Base-by-base conservation (phyloP, 2,888 invertebrate genomes). In the Polyommatus icarus region DNA sequence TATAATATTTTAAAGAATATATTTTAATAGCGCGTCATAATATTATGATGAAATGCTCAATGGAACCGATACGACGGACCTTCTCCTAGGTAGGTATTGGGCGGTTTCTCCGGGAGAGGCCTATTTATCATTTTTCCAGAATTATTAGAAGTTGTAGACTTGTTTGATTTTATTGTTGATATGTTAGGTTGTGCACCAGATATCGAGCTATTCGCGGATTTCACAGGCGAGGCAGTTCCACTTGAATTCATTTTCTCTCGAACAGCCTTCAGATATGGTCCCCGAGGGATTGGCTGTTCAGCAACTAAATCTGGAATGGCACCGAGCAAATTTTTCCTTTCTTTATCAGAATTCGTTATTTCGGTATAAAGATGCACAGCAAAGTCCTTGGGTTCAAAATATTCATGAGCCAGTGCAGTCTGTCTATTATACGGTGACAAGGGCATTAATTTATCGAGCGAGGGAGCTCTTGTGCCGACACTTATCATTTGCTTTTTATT, bases 71-170 rank as follows among this genome's bases (percentile, higher is more conserved):
- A 90, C 78, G 95, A 92, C 1, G 92, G 88, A 3, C 92, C 92
- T 78, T 91, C 92, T n/a, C 90, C 92, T 4, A 89, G 87, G 82
- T 92, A 91, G 50, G 73, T 61, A 71, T 85, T 76, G 36, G 80
- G 88, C 24, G 96, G 96, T 85, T 96, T 96, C 80, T 95, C 95
- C 0, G 96, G 96, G 59, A 96, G 89, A n/a, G 96, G 96, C 81
- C 96, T 92, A 83, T 96, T 95, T 46, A 95, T 93, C 96, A 96
- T 96, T 83, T 94, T 95, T 40, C 87, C 90, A 3, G 92, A 90
- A n/a, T 91, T 89, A 54, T 91, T 92, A 1, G 95, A 93, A 12
- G 87, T 80, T 12, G 85, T 87, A 1, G 88, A 88, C 80, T 86
- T 87, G 77, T 84, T 86, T 1, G 90, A 89, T 82, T 88, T 89